Conservation (phyloP, 2,797 vertebrate genomes). For the Melanotaenia parkinsoni region DNA sequence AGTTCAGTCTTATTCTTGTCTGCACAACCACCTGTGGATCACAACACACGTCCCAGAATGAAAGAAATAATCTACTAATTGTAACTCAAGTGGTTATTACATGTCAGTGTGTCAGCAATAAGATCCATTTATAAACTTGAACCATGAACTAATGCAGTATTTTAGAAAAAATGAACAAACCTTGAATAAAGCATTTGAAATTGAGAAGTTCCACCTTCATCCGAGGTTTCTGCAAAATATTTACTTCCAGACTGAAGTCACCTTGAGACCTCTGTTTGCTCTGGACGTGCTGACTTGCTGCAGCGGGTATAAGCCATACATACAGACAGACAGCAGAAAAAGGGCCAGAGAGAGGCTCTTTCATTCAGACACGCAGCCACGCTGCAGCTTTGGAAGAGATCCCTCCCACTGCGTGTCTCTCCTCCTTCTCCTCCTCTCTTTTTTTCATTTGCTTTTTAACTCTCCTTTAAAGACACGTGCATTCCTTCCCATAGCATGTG, state of each 20-base stretch:
- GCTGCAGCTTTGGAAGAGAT: conserved; percentile 71
- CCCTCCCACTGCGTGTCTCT: conserved; percentile 69
- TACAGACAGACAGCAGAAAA: conserved; percentile 58
- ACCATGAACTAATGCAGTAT: conserved; percentile 18
- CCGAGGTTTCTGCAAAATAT: conserved; percentile 48
- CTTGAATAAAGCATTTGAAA: conserved; percentile 12
- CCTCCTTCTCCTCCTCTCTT: conserved; percentile 61
- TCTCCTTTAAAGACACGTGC: conserved; percentile 68
- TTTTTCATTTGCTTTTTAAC: conserved; percentile 68
- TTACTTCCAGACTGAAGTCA: conserved; percentile 54
- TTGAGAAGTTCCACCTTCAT: conserved; percentile 22
- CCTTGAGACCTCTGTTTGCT: conserved; percentile 59
- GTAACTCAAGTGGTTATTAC: conserved; percentile 3
- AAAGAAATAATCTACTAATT: conserved; percentile 20
- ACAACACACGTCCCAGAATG: conserved; percentile 17
- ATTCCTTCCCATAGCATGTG: conserved; percentile 75
- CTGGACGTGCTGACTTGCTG: conserved; percentile 69
- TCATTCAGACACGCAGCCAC: conserved; percentile 82
- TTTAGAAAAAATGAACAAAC: conserved; percentile 3
- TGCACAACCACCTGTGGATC: conserved; percentile 20
- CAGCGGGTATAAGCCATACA: conserved; percentile 54
- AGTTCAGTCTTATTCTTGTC: not conserved
- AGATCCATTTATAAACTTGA: not conserved
- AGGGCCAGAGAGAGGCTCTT: conserved; percentile 72
- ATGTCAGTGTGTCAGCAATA: conserved; percentile 9